These are phyloP conservation scores for Cataglyphis albicans DNA, from an alignment of 2,888 invertebrate genomes.

Conservation along the genomic window DNA sequence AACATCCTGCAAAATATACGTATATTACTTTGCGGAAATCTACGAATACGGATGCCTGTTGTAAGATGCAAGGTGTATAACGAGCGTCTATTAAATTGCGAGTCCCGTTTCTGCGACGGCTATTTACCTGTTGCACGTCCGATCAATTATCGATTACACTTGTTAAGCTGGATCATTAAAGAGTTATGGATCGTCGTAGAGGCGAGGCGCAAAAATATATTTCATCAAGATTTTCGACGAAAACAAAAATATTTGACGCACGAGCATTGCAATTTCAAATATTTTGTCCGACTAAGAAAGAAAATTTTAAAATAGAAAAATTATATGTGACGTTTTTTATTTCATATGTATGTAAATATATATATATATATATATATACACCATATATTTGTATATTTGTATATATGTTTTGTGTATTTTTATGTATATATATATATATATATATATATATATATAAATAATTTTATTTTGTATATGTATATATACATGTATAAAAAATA, in stretches of 20 bases:
- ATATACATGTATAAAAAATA: not conserved
- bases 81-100: conserved; percentile 36
- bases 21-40: conserved; percentile 2
- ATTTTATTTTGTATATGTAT: not conserved
- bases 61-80: conserved; percentile 32
- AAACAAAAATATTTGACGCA: conserved; percentile 18
- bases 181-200: conserved; percentile 28
- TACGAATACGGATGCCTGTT: not conserved
- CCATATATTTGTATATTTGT: too few species aligned
- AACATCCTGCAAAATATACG: conserved; percentile 61
- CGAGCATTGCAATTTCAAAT: not conserved
- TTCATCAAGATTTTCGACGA: not conserved
- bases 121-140: conserved; percentile 52
- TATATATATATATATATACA: not conserved
- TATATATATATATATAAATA: not conserved
- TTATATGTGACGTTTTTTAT: not conserved
- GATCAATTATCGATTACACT: conserved; percentile 50
- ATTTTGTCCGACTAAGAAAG: not conserved
- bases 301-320: conserved; percentile 10
- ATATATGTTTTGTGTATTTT: not conserved
- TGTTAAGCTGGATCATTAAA: conserved; percentile 34
- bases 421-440: not conserved
- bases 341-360: not conserved
- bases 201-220: not conserved
- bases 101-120: conserved; percentile 43